These are phyloP conservation scores for Oceanodroma leucorhoa DNA, from an alignment of 2,797 vertebrate species.

Conservation along the genomic window DNA sequence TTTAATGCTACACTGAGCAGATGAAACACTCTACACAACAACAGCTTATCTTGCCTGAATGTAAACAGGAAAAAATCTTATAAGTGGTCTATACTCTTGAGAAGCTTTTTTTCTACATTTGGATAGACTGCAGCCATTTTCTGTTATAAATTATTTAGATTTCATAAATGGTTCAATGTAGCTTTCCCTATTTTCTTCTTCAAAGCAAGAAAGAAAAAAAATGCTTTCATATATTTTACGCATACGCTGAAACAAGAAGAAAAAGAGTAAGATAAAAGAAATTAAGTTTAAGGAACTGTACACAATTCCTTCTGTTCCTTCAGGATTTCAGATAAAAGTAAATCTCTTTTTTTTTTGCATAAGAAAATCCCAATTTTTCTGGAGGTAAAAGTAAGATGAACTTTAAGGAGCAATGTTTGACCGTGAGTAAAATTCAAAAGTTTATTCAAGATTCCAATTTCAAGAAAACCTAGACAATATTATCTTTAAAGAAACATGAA, in stretches of 20 bases:
- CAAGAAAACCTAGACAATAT: background rate
- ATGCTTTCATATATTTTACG: background rate
- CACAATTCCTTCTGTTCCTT: background rate
- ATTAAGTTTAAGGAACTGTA: background rate
- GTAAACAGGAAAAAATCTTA: conserved; percentile 14
- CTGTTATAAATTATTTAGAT: background rate
- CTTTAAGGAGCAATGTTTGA: background rate
- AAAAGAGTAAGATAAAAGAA: background rate
- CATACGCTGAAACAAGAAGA: background rate
- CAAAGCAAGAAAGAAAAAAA: background rate
- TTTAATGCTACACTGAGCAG: conserved; percentile 62
- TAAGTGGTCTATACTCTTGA: conserved; percentile 3
- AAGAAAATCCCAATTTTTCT: background rate
- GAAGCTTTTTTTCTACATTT: background rate
- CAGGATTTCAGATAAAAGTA: background rate
- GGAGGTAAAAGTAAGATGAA: background rate
- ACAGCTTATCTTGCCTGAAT: background rate
- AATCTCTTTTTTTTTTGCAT: fast-evolving
- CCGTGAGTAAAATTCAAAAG: background rate
- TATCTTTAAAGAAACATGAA: background rate
- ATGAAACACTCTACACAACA: conserved; percentile 32
- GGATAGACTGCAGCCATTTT: background rate
- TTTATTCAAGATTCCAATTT: background rate
- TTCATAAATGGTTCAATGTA: background rate
- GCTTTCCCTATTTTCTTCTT: background rate